Base-by-base conservation (phyloP, 53 echinoderm and acorn worm species). In the Apostichopus leukothele region DNA sequence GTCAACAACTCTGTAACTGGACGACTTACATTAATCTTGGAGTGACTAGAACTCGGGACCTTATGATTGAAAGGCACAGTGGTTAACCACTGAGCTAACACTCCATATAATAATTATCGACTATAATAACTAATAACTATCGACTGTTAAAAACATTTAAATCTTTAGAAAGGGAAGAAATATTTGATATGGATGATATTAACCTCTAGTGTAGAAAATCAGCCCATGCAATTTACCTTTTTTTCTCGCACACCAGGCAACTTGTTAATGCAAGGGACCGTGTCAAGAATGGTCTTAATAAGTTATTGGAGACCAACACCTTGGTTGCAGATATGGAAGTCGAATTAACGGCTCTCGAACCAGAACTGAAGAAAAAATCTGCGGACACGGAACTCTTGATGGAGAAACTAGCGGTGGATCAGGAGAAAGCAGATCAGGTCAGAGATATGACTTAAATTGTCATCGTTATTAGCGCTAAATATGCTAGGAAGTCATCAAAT, bases 301-400 rank as follows among this genome's bases (percentile, higher is more conserved):
- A 99, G 91, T 81, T 99, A 5, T 89, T 99, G 74, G 96, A 99
- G 90, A 99, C 99, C 75, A 99, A 99, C 73, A 91, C 88, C 79
- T 90, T 99, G 18, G 99, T 99, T 13, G 96, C 96, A 8, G 96
- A 94, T 74, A 93, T 96, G 94, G 96, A 99, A 91, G 92, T 99
- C 10, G 87, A 96, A 50, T 84, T 99, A 86, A 99, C 99, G 9
- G 96, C 96, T 23, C 89, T 96, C 66, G 95, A 96, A 76, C 99
- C 99, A 22, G 99, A 96, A 88, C 91, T 99, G 76, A 95, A 99
- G 76, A 91, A 99, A 92, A 99, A 99, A 68, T 99, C 99, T 25
- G 94, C 91, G 9, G 94, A 99, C 83, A 99, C 99, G 4, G 99
- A 99, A 74, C 55, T 76, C 5, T 93, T 99, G 76, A 99, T 99